Conservation (phyloP, 1,140 invertebrate species). For the Drosophila dunni region DNA sequence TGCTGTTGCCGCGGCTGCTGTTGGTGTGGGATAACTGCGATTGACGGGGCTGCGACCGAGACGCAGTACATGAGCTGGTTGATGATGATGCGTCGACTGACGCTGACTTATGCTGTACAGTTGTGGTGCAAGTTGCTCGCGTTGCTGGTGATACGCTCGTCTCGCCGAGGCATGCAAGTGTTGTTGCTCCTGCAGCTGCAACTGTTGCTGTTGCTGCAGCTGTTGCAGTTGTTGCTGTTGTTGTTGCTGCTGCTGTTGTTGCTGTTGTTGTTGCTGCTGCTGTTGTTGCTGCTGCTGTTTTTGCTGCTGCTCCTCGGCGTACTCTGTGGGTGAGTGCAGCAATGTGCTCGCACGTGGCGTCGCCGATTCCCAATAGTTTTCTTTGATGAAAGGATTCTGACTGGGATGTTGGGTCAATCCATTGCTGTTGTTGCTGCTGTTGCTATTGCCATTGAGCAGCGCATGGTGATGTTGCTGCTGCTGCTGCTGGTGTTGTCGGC, state of each 20-base stretch:
- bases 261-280: slow-evolving; percentile 37
- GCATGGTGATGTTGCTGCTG: slow-evolving; percentile 40
- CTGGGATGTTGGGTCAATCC: slow-evolving; percentile 30
- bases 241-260: slow-evolving; percentile 51
- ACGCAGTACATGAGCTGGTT: slow-evolving; percentile 58
- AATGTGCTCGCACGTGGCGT: slow-evolving; percentile 59
- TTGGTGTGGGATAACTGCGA: slow-evolving; percentile 38
- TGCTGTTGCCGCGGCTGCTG: slow-evolving; percentile 31
- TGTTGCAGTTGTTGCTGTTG: slow-evolving; percentile 24
- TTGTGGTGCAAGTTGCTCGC: slow-evolving; percentile 51
- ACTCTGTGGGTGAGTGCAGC: slow-evolving; percentile 68
- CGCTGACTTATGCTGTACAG: slow-evolving; percentile 61
- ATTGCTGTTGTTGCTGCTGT: slow-evolving; percentile 51
- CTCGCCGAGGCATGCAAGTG: slow-evolving; percentile 56
- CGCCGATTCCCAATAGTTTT: slow-evolving; percentile 80
- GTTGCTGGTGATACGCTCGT: slow-evolving; percentile 68
- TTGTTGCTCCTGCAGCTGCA: slow-evolving; percentile 46
- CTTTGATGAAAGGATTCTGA: slow-evolving; percentile 82
- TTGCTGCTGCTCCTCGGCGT: slow-evolving; percentile 55
- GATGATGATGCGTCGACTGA: slow-evolving; percentile 29
- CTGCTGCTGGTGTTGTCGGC: slow-evolving; percentile 47
- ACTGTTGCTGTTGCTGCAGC: slow-evolving; percentile 44
- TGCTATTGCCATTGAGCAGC: slow-evolving; percentile 46
- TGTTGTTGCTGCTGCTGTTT: slow-evolving; percentile 37
- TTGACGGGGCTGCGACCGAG: slow-evolving; percentile 76